Percentiles rank a stretch among this genome's conserved stretches.
Conservation (phyloP, 1,140 invertebrate species). For the Branchinecta lindahli region DNA sequence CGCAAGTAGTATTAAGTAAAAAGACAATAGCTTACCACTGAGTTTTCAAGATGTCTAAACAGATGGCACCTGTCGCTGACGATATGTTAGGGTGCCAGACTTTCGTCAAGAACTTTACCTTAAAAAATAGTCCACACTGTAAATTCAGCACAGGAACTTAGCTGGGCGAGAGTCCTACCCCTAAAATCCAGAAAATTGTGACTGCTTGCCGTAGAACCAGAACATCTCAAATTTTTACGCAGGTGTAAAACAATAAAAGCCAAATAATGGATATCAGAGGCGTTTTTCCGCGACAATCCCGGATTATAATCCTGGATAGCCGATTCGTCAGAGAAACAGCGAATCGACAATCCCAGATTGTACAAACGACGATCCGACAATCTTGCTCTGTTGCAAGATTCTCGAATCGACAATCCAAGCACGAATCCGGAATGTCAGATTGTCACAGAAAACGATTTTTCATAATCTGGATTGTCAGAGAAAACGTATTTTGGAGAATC, state of each 20-base stretch:
- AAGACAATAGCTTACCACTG: conserved; percentile 52
- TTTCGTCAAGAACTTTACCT: conserved; percentile 73
- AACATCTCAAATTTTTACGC: not conserved
- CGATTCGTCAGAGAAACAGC: too few species aligned
- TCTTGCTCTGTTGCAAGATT: too few species aligned
- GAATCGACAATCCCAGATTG: too few species aligned
- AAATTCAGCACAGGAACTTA: not conserved
- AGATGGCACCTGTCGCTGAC: conserved; percentile 95
- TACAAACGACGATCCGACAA: too few species aligned
- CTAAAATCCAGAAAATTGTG: not conserved
- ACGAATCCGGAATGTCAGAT: too few species aligned
- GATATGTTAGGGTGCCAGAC: conserved; percentile 99
- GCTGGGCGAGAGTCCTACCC: not conserved
- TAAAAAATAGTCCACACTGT: conserved; percentile 13
- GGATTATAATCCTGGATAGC: too few species aligned
- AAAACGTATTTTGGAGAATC: too few species aligned
- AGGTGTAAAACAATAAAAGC: not conserved
- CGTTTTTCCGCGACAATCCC: too few species aligned
- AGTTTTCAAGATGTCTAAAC: conserved; percentile 97
- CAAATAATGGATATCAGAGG: not conserved
- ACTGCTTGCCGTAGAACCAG: not conserved
- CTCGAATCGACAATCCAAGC: too few species aligned
- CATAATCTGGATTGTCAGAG: too few species aligned
- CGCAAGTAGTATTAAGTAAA: not conserved
- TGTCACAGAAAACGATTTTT: too few species aligned